Base-by-base conservation (phyloP, 2,113 vertebrate genomes). In the Chaetura pelagica region DNA sequence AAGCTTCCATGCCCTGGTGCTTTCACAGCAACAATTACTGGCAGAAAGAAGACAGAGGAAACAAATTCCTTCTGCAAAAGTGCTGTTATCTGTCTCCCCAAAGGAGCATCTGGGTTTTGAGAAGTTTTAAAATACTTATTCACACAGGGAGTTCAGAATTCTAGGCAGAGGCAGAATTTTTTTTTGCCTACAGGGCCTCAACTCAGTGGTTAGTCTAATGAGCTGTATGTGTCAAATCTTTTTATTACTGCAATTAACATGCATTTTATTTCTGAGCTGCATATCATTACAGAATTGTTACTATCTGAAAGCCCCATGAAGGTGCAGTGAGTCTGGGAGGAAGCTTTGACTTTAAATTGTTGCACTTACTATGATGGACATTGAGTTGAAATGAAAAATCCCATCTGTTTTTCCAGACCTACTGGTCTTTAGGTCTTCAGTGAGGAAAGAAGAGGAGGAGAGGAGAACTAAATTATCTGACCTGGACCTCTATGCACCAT, bases 221-320 rank as follows among this genome's bases (percentile, higher is more conserved):
- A 87, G 63, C 49, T 49, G 20, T 29, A 34, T 42, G 29, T 40
- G 58, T 84, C n/a, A n/a, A 82, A 87, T 75, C n/a, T 49, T 91
- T 93, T 91, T 89, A 82, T 40, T 92, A 57, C 67, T 88, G 72
- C 63, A 94, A 85, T 88, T 87, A 73, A 73, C 26, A 17, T 34
- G n/a, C 11, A 57, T 90, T 89, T 91, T 73, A 85, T 72, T 91
- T 93, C 66, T 87, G 69, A 84, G 30, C 52, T 87, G 62, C 32
- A 1, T 38, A 75, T 72, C 57, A 48, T 63, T 59, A 76, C 40
- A 80, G 57, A 44, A 69, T 34, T 74, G 71, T 21, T 82, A 52
- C 71, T 61, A 89, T n/a, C 35, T 79, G 59, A 95, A 84, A 54
- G 86, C 11, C n/a, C n/a, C 79, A 66, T 12, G 49, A 89, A 90